Evolutionary conservation across 2,797 vertebrate genomes (phyloP).

Genomic region (Iguana delicatissima): DNA sequence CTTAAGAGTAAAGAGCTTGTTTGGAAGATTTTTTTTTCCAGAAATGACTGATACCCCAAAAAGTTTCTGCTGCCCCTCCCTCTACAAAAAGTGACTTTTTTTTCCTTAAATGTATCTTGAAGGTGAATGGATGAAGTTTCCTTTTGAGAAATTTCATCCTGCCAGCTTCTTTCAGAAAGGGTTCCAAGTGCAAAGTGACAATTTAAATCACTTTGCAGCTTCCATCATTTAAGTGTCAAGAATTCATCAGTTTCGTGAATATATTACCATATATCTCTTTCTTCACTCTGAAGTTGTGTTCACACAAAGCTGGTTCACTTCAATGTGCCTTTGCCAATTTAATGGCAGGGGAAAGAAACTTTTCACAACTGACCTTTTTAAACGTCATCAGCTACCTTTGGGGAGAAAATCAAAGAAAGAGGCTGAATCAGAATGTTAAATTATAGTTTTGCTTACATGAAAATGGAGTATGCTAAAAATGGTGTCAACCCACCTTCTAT

Average conservation of each 20-base stretch:
- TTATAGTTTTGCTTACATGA: not conserved
- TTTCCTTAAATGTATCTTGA: not conserved
- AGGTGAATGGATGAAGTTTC: not conserved
- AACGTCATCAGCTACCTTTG: not conserved
- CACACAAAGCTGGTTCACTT: not conserved
- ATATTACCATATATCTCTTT: constrained; percentile 16
- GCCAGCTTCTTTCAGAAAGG: not conserved
- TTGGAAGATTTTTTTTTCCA: not conserved
- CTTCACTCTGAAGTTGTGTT: not conserved
- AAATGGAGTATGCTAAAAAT: not conserved
- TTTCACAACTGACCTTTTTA: not conserved
- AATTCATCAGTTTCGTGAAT: constrained; percentile 19
- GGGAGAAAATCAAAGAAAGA: not conserved
- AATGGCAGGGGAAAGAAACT: not conserved
- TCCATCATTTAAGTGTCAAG: constrained; percentile 8
- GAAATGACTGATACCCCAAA: not conserved
- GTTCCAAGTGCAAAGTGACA: constrained; percentile 10
- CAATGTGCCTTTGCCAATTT: constrained; percentile 13
- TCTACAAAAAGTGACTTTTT: not conserved
- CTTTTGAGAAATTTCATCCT: not conserved
- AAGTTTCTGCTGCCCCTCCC: not conserved
- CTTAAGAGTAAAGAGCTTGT: not conserved
- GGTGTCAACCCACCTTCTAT: too few species aligned
- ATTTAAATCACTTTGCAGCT: constrained; percentile 17
- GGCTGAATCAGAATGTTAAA: constrained; percentile 4